phyloP scores from a whole-genome alignment of 2,797 vertebrate genomes.

The Anisognathus igniventris region DNA sequence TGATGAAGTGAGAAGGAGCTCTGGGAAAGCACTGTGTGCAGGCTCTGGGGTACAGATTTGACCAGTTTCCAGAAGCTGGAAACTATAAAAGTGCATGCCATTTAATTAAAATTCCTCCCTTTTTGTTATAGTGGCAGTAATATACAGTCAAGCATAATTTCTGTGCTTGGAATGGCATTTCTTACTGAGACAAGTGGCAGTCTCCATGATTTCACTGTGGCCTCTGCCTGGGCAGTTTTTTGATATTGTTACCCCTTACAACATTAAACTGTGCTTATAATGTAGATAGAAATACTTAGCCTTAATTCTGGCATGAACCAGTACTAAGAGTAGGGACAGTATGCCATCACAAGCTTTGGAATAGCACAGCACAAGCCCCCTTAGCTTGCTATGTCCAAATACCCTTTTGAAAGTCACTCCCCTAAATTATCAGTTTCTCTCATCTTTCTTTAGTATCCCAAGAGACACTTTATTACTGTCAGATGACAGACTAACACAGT shows the following conservation, averaged over 20 bases:
- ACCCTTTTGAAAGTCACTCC: background rate
- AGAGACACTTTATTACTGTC: background rate
- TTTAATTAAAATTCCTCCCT: background rate
- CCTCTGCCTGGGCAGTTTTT: background rate
- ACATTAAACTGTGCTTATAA: background rate
- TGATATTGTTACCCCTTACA: background rate
- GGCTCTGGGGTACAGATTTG: background rate
- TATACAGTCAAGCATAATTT: background rate
- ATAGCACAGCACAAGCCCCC: background rate
- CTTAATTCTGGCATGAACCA: background rate
- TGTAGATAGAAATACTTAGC: background rate
- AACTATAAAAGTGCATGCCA: background rate
- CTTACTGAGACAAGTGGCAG: background rate
- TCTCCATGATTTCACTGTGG: background rate
- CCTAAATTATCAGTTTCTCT: background rate
- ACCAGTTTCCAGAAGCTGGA: background rate
- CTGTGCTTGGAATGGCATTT: background rate
- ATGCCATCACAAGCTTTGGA: background rate
- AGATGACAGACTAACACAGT: background rate
- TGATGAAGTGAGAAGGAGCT: background rate
- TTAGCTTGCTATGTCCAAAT: background rate
- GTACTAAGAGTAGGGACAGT: background rate
- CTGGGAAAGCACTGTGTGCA: fast-evolving
- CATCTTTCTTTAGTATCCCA: background rate
- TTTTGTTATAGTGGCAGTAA: background rate